Base-by-base conservation (phyloP, 2,888 invertebrate species). In the Drosophila fulvimacula region DNA sequence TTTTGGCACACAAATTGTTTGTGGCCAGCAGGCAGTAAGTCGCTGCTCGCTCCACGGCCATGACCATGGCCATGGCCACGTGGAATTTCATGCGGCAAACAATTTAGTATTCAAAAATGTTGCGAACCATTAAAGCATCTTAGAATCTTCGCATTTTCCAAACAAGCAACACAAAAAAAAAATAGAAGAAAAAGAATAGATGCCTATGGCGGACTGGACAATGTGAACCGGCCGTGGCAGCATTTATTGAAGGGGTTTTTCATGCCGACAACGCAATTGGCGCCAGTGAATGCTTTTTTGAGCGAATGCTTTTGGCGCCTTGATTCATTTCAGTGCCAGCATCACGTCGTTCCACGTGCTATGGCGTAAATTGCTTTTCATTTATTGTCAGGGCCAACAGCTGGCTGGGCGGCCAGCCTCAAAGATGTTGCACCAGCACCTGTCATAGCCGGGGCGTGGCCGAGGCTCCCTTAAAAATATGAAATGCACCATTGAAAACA, bases 21-120 rank as follows among this genome's bases (percentile, higher is more conserved):
- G 19, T 56, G 65, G 41, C 49, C 49, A 11, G 15, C 21, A 19
- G 19, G 44, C 51, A 55, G 49, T 52, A 61, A 57, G 57, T 42
- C 70, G 67, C 60, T 69, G 34, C 15, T 21, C 30, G 30, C 15
- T 34, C 34, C 0, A 5, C 7, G 6, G 60, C 57, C 55, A 55
- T 51, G 44, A 15, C 44, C 44, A 4, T 15, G 46, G 39, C 60
- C 42, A 49, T 48, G 24, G 46, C 38, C 24, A 52, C 58, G 53
- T 46, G 38, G 41, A 57, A 56, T 70, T 60, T 41, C 39, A 30
- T 53, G 64, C 56, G 67, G 55, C 80, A 76, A 81, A 70, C 75
- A 76, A 86, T 82, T 88, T 83, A 84, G 83, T 89, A 89, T 86
- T 88, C 78, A 74, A 81, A 81, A 79, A 89, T 83, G 76, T 79